Base-by-base conservation (phyloP, 2,113 vertebrate genomes). In the Corythaixoides concolor region DNA sequence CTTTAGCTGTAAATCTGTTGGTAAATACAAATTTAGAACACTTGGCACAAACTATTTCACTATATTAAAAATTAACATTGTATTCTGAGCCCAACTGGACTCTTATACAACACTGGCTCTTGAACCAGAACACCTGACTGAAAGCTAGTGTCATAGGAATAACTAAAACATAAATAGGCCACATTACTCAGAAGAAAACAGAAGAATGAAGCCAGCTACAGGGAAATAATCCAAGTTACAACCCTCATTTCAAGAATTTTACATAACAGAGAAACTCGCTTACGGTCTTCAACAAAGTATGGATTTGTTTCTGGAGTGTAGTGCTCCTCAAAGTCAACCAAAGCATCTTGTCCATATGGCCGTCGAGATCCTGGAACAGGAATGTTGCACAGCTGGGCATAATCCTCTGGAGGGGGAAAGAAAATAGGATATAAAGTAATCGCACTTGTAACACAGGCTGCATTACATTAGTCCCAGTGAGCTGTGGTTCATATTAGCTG, bases 381-480 rank as follows among this genome's bases (percentile, higher is more conserved):
- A 95, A 99, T 97, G 96, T 99, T 99, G 95, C 99, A 99, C 97
- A 99, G 98, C 94, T 98, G 97, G 56, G 98, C 99, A 45, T 99
- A 99, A 97, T 99, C 98, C 63, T 98, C 99, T 99, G 89, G 22
- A 68, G 69, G 52, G 52, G 90, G 85, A 72, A 76, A 86, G 76
- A 95, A 93, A 97, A 96, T 35, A 85, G 78, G 69, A 96, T 85
- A 90, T 45, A 84, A 96, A 93, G 55, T 77, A 94, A 96, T 90
- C 72, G 93, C 47, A 70, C 85, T 95, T 79, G 66, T 84, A 96
- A 96, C 64, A 74, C 74, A 90, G 92, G 41, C 91, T 81, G 92
- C 64, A 50, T 85, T 84, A 86, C 68, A n/a, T 92, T 90, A 95
- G 68, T 77, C 85, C 78, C 89, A 90, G 77, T 41, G 85, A 76